These are phyloP conservation scores for Platichthys stellatus DNA, from an alignment of 2,113 vertebrate species.

Conservation along the genomic window DNA sequence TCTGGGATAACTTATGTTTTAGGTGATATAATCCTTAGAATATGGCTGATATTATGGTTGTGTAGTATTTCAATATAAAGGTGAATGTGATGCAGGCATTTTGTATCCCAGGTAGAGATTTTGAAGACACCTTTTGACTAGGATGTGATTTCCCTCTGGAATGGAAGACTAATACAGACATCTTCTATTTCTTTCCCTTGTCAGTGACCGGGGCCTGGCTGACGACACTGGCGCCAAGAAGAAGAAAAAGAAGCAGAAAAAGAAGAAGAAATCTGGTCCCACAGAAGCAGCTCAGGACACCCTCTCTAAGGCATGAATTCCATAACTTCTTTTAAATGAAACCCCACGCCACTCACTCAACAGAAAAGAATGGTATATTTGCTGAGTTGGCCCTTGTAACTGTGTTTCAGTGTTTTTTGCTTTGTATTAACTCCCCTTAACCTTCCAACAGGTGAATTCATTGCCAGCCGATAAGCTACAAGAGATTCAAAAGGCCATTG, in stretches of 20 bases:
- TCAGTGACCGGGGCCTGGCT: conserved; percentile 89
- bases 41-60: too few relatives aligned
- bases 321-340: background rate
- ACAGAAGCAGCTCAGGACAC: conserved; percentile 88
- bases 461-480: conserved; percentile 97
- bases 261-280: conserved; percentile 93
- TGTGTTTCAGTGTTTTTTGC: background rate
- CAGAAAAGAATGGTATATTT: background rate
- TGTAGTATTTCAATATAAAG: too few relatives aligned
- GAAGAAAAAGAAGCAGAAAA: conserved; percentile 98
- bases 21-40: too few relatives aligned
- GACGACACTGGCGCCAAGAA: conserved; percentile 95
- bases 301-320: conserved; percentile 85
- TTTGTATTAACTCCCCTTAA: background rate
- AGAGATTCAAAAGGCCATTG: conserved; percentile 99
- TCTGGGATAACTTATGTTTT: too few relatives aligned
- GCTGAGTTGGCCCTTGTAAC: background rate
- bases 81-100: background rate
- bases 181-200: conserved; percentile 34
- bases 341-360: background rate
- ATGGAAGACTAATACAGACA: background rate
- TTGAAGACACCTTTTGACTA: background rate
- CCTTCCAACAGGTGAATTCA: conserved; percentile 88
- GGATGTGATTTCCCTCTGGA: background rate
- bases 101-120: background rate